Evolutionary conservation across 2,113 vertebrate genomes (phyloP).

Genomic region (Cathartes aura): DNA sequence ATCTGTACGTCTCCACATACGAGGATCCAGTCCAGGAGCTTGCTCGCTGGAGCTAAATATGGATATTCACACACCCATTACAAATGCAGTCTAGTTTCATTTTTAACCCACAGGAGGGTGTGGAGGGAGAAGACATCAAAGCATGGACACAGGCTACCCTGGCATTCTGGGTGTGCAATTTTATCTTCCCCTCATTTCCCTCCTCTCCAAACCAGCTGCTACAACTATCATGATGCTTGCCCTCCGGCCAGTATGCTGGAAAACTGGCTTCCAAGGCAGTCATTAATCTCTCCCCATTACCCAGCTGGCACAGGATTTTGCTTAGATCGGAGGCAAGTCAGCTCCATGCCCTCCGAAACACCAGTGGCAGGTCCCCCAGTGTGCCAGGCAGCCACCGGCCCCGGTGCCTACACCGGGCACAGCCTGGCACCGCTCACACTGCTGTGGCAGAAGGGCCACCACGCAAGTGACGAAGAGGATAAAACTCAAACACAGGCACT

Average conservation of each 20-base stretch:
- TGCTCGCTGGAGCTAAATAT: slow-evolving; percentile 35
- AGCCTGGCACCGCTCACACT: not conserved
- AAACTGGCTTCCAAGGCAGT: slow-evolving; percentile 49
- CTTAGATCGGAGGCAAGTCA: not conserved
- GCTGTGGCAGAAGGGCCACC: not conserved
- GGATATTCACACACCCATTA: slow-evolving; percentile 33
- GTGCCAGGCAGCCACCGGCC: not conserved
- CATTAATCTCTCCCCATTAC: slow-evolving; percentile 37
- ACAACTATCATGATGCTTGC: slow-evolving; percentile 32
- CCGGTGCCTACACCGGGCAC: not conserved
- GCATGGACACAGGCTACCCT: slow-evolving; percentile 4
- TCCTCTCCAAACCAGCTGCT: slow-evolving; percentile 46
- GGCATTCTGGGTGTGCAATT: slow-evolving; percentile 29
- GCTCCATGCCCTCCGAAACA: not conserved
- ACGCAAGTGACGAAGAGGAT: rapidly evolving
- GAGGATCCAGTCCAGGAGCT: not conserved
- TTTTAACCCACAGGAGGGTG: slow-evolving; percentile 53
- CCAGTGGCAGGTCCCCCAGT: not conserved
- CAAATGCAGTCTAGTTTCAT: slow-evolving; percentile 47
- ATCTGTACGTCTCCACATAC: not conserved
- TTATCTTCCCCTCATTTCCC: slow-evolving; percentile 31
- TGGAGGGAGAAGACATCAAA: slow-evolving; percentile 46
- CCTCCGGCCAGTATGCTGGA: slow-evolving; percentile 44
- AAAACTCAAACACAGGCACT: not conserved
- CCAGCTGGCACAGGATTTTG: slow-evolving; percentile 39